Conservation (phyloP, 2,888 invertebrate species). For the Agriopis marginaria region DNA sequence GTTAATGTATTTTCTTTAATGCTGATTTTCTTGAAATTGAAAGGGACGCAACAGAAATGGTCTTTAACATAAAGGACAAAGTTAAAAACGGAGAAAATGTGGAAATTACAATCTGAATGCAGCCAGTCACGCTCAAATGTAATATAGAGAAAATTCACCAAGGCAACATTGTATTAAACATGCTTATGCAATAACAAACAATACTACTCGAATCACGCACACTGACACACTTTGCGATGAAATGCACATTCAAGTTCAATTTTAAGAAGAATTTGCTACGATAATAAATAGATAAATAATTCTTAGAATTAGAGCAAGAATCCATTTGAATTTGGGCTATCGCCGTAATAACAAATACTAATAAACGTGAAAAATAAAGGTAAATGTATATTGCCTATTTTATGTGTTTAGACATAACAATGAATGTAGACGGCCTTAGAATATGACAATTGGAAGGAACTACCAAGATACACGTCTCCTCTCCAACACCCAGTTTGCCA, state of each 20-base stretch:
- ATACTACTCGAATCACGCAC: background rate
- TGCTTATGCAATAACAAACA: slow-evolving; percentile 12
- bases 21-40: background rate
- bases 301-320: background rate
- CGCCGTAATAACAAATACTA: background rate
- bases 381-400: too few species aligned
- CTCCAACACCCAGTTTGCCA: too few species aligned
- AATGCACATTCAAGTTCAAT: background rate
- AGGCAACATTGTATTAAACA: slow-evolving; percentile 12
- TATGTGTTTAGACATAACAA: too few species aligned
- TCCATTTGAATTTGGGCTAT: background rate
- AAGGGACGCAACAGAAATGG: background rate
- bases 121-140: slow-evolving; percentile 11
- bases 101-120: background rate
- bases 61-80: background rate
- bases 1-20: background rate
- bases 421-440: too few species aligned
- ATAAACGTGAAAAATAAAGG: background rate
- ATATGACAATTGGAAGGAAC: too few species aligned
- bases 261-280: background rate
- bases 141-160: slow-evolving; percentile 8
- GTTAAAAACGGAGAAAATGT: background rate
- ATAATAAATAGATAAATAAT: background rate
- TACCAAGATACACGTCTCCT: too few species aligned
- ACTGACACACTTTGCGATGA: slow-evolving; percentile 1